These are phyloP conservation scores for Pocillopora grandis DNA, from an alignment of 92 coral and sea anemone species.

Conservation along the genomic window DNA sequence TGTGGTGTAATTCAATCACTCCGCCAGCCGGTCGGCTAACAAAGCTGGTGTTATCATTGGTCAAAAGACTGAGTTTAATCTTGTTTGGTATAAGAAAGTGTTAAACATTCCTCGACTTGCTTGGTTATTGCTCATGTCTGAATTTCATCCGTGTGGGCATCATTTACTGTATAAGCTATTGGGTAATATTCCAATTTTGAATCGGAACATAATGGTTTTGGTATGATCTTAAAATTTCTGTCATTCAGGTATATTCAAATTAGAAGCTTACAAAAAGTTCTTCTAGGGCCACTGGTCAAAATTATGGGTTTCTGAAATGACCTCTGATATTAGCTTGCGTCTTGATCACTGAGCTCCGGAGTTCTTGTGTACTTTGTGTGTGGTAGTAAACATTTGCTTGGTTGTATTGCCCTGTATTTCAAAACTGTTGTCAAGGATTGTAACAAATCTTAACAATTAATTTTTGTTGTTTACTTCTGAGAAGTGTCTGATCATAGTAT, in stretches of 20 bases:
- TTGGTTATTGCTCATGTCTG: slow-evolving; percentile 2
- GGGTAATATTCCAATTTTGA: slow-evolving; percentile 13
- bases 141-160: neutral
- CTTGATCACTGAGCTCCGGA: slow-evolving; percentile 34
- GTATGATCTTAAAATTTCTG: neutral
- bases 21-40: slow-evolving; percentile 74
- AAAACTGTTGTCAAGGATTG: neutral
- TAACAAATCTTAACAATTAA: neutral
- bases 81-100: slow-evolving; percentile 7
- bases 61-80: slow-evolving; percentile 6
- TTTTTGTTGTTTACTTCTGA: neutral
- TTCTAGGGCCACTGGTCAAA: slow-evolving; percentile 1
- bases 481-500: too few species aligned
- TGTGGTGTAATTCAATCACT: slow-evolving; percentile 48
- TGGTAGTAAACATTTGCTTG: neutral
- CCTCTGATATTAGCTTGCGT: slow-evolving; percentile 35
- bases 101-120: slow-evolving; percentile 2
- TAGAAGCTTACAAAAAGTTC: neutral
- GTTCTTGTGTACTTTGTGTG: slow-evolving; percentile 25
- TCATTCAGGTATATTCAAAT: neutral
- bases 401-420: neutral
- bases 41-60: slow-evolving; percentile 71
- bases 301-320: neutral
- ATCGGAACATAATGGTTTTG: neutral
- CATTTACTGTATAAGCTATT: neutral